Conservation (phyloP, 2,113 vertebrate species). For the Catharus minimus region DNA sequence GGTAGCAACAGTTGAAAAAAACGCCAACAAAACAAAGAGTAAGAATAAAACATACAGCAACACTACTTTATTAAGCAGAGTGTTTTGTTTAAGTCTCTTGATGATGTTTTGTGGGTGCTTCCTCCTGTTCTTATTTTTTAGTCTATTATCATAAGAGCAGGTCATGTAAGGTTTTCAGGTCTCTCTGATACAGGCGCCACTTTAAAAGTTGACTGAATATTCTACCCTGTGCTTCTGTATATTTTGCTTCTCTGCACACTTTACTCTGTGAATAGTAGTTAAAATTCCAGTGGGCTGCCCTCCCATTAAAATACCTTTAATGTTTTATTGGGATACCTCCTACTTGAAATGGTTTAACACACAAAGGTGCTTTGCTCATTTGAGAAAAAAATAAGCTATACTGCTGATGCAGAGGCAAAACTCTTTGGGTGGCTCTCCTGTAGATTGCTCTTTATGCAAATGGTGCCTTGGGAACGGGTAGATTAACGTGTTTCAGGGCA, state of each 20-base stretch:
- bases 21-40: not conserved
- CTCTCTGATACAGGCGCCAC: not conserved
- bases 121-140: not conserved
- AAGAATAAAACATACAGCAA: not conserved
- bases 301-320: constrained; percentile 43
- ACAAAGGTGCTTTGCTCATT: constrained; percentile 11
- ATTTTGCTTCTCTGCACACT: not conserved
- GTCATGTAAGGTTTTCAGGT: not conserved
- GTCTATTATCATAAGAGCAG: not conserved
- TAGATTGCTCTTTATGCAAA: constrained; percentile 47
- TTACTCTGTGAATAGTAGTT: not conserved
- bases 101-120: not conserved
- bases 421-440: constrained; percentile 5
- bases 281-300: constrained; percentile 16
- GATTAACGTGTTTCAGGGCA: constrained; percentile 22
- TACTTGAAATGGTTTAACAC: constrained; percentile 14
- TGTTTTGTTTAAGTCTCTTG: not conserved
- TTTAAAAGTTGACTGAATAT: not conserved
- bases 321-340: constrained; percentile 30
- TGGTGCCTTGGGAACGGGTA: constrained; percentile 6
- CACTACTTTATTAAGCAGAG: not conserved
- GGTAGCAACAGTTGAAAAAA: not conserved
- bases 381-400: not conserved
- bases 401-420: constrained; percentile 14
- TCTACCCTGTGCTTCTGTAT: not conserved